A percentile compares a stretch with the other conserved stretches of the same genome.
These are phyloP conservation scores for Pseudococcus jackbeardsleyi DNA, from an alignment of 2,888 invertebrate species.

Conservation along the genomic window DNA sequence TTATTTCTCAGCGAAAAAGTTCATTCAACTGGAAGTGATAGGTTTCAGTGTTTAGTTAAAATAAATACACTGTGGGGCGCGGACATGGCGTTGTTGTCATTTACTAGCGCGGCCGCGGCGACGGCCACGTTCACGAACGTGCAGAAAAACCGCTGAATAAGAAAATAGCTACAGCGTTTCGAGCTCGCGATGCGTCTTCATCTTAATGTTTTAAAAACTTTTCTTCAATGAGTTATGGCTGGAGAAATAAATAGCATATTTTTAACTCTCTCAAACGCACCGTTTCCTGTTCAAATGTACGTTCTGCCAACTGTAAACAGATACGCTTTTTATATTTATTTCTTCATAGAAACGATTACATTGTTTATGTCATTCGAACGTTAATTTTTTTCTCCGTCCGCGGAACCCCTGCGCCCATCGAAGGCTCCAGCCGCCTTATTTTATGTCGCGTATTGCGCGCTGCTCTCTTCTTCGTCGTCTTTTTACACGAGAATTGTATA, in stretches of 20 bases:
- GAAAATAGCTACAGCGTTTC: not conserved
- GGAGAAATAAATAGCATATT: slow-evolving; percentile 36
- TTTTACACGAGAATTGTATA: not conserved
- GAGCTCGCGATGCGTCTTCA: not conserved
- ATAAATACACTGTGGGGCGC: slow-evolving; percentile 22
- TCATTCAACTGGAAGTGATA: slow-evolving; percentile 62
- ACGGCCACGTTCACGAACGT: not conserved
- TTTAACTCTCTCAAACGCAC: not conserved
- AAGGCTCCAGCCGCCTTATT: not conserved
- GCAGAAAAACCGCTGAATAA: not conserved
- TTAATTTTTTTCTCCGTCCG: not conserved
- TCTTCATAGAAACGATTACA: slow-evolving; percentile 4
- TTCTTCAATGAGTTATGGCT: slow-evolving; percentile 28
- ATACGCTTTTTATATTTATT: slow-evolving; percentile 45
- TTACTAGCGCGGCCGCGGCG: not conserved
- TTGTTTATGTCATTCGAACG: slow-evolving; percentile 21
- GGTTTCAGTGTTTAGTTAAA: slow-evolving; percentile 52
- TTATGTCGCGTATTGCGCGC: not conserved
- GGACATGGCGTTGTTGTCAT: slow-evolving; percentile 29
- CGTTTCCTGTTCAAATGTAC: slow-evolving; percentile 42
- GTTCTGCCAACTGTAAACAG: slow-evolving; percentile 35
- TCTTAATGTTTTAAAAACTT: slow-evolving; percentile 33
- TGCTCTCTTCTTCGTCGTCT: not conserved
- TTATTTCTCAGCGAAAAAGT: slow-evolving; percentile 43
- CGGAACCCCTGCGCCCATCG: too few relatives aligned